These are phyloP conservation scores for Pristionchus exspectatus DNA, from an alignment of 2,888 invertebrate genomes.

Conservation along the genomic window DNA sequence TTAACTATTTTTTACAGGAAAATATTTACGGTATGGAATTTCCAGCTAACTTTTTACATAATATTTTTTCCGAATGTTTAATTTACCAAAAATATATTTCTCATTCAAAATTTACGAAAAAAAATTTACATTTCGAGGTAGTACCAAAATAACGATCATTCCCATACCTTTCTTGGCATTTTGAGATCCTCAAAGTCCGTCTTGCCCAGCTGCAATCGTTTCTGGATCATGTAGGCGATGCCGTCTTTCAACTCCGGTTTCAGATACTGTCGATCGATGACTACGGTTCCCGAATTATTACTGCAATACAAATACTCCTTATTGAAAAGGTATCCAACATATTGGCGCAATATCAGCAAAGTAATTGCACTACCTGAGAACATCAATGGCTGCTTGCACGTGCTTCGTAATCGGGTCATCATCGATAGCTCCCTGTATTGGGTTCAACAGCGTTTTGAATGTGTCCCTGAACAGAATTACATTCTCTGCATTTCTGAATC, in stretches of 20 bases:
- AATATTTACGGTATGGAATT: too few species aligned
- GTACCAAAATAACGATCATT: too few species aligned
- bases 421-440: not conserved
- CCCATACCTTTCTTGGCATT: conserved; percentile 13
- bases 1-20: too few species aligned
- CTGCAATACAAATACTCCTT: not conserved
- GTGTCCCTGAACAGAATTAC: not conserved
- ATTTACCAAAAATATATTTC: too few species aligned
- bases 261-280: conserved; percentile 43
- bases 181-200: conserved; percentile 17
- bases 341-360: not conserved
- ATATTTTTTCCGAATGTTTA: too few species aligned
- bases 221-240: conserved; percentile 41
- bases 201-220: conserved; percentile 29
- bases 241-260: conserved; percentile 24
- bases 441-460: not conserved
- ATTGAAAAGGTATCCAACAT: not conserved
- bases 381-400: not conserved
- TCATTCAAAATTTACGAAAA: too few species aligned
- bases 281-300: not conserved
- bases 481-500: not conserved
- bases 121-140: too few species aligned
- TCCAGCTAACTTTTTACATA: too few species aligned
- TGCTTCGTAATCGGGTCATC: not conserved
- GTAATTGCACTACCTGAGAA: not conserved